Base-by-base conservation (phyloP, 2,797 vertebrate species). In the Synaphobranchus kaupii region DNA sequence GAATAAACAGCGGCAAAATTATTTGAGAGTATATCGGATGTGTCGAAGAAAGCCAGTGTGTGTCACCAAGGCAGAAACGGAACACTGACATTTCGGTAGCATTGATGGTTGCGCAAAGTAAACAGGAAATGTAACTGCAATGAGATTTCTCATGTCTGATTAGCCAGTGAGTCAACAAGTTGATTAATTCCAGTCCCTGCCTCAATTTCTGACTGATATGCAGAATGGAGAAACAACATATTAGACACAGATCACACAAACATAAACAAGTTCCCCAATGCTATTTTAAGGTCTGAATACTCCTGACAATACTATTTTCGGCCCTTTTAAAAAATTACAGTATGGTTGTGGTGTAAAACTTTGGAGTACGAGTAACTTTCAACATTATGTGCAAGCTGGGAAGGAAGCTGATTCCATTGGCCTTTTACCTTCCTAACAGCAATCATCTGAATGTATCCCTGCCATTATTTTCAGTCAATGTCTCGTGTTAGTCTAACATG, bases 181-280 rank as follows among this genome's bases (percentile, higher is more conserved):
- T 31, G 71, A 39, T 58, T 44, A 52, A 48, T 50, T 39, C 54
- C 48, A 31, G 71, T 34, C 47, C 44, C 22, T 44, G 52, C 56
- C 85, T 63, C n/a, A n/a, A 68, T 48, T 66, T 83, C 58, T 50
- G 60, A 68, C 66, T 31, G 68, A 84, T 25, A 83, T 6, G 13
- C 60, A 56, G 56, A 60, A 31, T n/a, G 81, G 60, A n/a, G 86
- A 54, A 34, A 83, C 60, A 83, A n/a, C 1, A 52, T n/a, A n/a
- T 58, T 60, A 31, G 44, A 48, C 28, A 71, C 17, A 76, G 10
- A 34, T 76, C 71, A 28, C 25, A 68, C 63, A 68, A 28, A 25
- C 63, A 68, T 25, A 68, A 68, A 68, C 63, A 28, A 76, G 17
- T 17, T 76, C 28, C 4, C 71, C 71, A 76, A 13, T 76, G 71